Percentiles rank a stretch among this genome's conserved stretches.
These are phyloP conservation scores for Australoheros scitulus DNA, from an alignment of 2,113 vertebrate genomes.

Conservation along the genomic window DNA sequence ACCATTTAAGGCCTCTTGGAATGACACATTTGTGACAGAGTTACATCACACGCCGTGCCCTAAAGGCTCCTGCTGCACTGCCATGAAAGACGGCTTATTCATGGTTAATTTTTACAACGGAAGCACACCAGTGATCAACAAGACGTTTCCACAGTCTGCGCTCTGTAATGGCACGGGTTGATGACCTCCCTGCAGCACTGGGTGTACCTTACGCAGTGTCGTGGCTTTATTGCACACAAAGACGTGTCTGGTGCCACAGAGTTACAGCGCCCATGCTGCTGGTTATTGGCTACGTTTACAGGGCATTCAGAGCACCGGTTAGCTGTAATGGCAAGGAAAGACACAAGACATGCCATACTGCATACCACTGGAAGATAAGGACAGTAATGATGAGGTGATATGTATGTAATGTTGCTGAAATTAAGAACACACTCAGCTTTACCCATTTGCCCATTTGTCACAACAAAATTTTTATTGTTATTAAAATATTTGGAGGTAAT, in stretches of 20 bases:
- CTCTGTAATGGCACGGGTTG: constrained; percentile 16
- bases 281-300: constrained; percentile 2
- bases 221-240: constrained; percentile 39
- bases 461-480: not conserved
- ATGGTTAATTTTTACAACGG: constrained; percentile 66
- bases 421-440: not conserved
- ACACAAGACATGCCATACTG: not conserved
- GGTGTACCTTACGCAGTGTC: constrained; percentile 38
- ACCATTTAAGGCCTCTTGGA: constrained; percentile 63
- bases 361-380: constrained; percentile 11
- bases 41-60: constrained; percentile 71
- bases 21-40: constrained; percentile 71
- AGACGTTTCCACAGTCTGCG: constrained; percentile 20
- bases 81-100: constrained; percentile 67
- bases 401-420: not conserved
- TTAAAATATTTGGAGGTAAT: not conserved
- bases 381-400: constrained; percentile 2
- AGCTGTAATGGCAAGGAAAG: constrained; percentile 4
- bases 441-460: not conserved
- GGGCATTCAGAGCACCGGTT: not conserved
- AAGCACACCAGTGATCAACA: constrained; percentile 50
- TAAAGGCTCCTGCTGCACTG: constrained; percentile 54
- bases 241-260: constrained; percentile 26
- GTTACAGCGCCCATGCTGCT: constrained; percentile 15
- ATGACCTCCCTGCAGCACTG: constrained; percentile 25